phyloP scores from a whole-genome alignment of 2,888 invertebrate genomes.

The Orthosia cruda region DNA sequence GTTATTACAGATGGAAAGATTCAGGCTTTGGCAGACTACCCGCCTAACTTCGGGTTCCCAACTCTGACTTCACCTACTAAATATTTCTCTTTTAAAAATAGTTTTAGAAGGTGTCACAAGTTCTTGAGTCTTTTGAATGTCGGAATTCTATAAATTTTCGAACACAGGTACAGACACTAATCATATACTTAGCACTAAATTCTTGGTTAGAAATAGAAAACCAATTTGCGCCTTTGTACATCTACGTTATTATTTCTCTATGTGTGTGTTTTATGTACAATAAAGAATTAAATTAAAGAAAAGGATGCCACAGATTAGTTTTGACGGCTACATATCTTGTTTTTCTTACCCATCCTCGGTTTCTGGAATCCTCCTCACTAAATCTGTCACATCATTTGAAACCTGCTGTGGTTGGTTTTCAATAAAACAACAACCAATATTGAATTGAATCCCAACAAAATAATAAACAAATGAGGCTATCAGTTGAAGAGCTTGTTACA shows the following conservation, averaged over 20 bases:
- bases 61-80: conserved; percentile 51
- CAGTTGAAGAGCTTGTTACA: background rate
- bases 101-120: conserved; percentile 29
- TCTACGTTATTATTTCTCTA: too few relatives aligned
- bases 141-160: background rate
- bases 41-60: conserved; percentile 33
- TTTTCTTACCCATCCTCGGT: background rate
- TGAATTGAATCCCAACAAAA: background rate
- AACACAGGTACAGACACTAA: background rate
- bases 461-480: background rate
- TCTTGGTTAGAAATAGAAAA: background rate
- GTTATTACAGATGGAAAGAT: conserved; percentile 31
- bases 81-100: conserved; percentile 55
- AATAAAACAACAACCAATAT: background rate
- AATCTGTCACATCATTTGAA: background rate
- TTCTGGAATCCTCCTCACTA: background rate
- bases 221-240: background rate
- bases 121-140: conserved; percentile 21
- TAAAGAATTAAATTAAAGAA: background rate
- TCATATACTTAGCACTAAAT: background rate
- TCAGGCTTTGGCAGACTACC: conserved; percentile 7
- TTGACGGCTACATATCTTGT: background rate
- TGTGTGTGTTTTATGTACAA: too few relatives aligned
- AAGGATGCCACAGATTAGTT: background rate
- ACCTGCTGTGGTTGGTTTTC: background rate